A percentile compares a stretch with the other conserved stretches of the same genome.
phyloP scores from a whole-genome alignment of 2,113 vertebrate genomes.

The Lates calcarifer region DNA sequence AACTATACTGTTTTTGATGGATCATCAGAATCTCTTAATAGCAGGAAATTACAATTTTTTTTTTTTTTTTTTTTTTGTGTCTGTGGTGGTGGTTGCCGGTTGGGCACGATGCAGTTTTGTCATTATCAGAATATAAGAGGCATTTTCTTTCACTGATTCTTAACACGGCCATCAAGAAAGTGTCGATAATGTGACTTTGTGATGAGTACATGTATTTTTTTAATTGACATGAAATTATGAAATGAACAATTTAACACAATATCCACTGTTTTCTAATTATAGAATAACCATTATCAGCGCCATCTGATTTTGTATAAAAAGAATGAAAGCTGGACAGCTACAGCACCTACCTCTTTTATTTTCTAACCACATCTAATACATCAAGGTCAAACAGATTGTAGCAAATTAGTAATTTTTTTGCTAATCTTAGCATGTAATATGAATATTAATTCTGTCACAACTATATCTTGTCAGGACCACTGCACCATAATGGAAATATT shows the following conservation, averaged over 20 bases:
- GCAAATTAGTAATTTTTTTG: background rate
- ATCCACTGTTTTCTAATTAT: background rate
- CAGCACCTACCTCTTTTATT: too few relatives aligned
- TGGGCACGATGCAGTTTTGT: background rate
- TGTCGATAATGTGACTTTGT: background rate
- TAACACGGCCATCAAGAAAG: background rate
- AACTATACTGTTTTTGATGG: slow-evolving; percentile 38
- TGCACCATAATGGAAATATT: slow-evolving; percentile 18
- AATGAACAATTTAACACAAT: background rate
- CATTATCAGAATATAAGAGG: background rate
- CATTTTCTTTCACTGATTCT: slow-evolving; percentile 4
- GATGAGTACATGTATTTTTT: background rate
- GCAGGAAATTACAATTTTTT: background rate
- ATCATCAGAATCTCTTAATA: slow-evolving; percentile 47
- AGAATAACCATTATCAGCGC: background rate
- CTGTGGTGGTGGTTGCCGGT: background rate
- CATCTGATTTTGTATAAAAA: background rate
- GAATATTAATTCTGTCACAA: slow-evolving; percentile 9
- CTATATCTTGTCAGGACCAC: slow-evolving; percentile 2
- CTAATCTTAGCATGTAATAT: slow-evolving; percentile 10
- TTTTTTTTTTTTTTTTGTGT: too few relatives aligned
- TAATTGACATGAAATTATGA: background rate
- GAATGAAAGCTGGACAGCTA: background rate
- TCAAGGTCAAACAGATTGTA: background rate
- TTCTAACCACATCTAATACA: background rate